Conservation (phyloP, 1,140 invertebrate genomes). For the Leptinotarsa lineolata region DNA sequence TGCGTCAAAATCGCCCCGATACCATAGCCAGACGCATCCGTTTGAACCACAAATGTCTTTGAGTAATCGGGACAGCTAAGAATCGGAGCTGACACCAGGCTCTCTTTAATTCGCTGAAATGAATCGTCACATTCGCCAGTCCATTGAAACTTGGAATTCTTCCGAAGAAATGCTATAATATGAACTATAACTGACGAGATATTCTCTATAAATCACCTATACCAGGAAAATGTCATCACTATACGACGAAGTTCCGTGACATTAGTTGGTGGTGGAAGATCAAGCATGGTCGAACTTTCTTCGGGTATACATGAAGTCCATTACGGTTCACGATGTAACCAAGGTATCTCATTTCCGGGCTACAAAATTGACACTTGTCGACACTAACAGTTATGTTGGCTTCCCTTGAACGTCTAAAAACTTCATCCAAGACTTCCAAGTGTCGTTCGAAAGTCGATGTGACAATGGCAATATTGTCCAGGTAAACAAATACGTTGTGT, state of each 20-base stretch:
- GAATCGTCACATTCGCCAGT: constrained; percentile 41
- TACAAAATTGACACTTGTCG: too few species aligned
- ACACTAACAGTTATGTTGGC: too few species aligned
- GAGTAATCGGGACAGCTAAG: constrained; percentile 47
- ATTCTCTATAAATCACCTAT: constrained; percentile 48
- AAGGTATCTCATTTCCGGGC: not conserved
- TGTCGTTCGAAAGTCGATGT: too few species aligned
- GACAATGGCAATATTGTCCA: too few species aligned
- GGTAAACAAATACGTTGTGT: too few species aligned
- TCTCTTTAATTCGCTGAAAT: constrained; percentile 48
- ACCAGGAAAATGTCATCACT: constrained; percentile 44
- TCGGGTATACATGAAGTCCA: constrained; percentile 14
- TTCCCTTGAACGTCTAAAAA: too few species aligned
- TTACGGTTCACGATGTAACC: constrained; percentile 9
- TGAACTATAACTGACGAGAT: constrained; percentile 50
- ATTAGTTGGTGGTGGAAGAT: constrained; percentile 45
- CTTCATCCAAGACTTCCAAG: too few species aligned
- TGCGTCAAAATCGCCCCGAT: constrained; percentile 49
- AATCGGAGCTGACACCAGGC: constrained; percentile 40
- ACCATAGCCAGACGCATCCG: constrained; percentile 51
- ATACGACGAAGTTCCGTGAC: constrained; percentile 35
- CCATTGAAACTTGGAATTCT: constrained; percentile 39
- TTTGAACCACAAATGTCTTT: constrained; percentile 49
- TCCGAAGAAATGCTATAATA: constrained; percentile 46
- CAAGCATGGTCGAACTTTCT: constrained; percentile 43